A percentile compares a stretch with the other conserved stretches of the same genome.
These are phyloP conservation scores for Spilogale gracilis DNA, from an alignment of 2,113 vertebrate genomes.

Conservation along the genomic window DNA sequence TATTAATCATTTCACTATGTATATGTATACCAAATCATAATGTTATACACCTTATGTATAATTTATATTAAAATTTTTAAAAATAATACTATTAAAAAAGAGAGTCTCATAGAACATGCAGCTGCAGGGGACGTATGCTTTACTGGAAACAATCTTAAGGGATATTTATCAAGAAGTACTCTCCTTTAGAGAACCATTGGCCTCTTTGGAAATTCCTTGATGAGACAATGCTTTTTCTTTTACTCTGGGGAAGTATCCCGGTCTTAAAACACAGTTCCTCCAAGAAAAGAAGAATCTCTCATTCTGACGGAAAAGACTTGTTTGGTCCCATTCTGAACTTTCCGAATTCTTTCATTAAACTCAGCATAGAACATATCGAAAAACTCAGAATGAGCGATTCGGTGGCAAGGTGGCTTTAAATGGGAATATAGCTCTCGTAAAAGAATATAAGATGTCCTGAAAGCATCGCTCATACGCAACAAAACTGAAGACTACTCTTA, in stretches of 20 bases:
- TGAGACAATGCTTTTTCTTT: background rate
- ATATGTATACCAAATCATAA: background rate
- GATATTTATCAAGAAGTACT: background rate
- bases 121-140: background rate
- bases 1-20: background rate
- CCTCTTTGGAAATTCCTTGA: background rate
- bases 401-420: background rate
- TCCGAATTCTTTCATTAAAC: background rate
- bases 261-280: background rate
- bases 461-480: background rate
- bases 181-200: background rate
- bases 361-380: background rate
- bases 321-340: background rate
- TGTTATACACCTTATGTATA: background rate
- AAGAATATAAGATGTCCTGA: constrained; percentile 33
- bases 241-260: background rate
- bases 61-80: background rate
- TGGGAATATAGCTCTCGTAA: background rate
- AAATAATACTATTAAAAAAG: background rate
- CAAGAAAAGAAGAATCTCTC: background rate
- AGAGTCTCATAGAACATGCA: background rate
- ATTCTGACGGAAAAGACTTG: background rate
- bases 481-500: constrained; percentile 19
- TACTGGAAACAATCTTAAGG: background rate
- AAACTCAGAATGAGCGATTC: background rate